These are phyloP conservation scores for Blastomussa wellsi DNA, from an alignment of 92 coral and sea anemone species.

Conservation along the genomic window DNA sequence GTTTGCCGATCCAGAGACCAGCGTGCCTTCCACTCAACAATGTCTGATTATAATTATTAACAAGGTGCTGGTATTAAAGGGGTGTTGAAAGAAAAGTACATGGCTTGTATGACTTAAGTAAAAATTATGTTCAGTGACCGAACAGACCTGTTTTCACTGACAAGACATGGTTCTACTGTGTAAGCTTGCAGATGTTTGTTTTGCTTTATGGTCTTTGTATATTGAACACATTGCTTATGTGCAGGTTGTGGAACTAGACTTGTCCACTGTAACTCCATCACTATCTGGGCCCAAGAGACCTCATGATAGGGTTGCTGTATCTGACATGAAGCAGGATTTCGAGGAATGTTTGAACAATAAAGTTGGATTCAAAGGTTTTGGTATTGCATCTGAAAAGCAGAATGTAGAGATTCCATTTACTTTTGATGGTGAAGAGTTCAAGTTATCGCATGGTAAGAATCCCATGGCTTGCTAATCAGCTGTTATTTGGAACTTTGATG, in stretches of 20 bases:
- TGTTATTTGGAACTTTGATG: not conserved
- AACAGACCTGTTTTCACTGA: too few species aligned
- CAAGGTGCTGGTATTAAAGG: too few species aligned
- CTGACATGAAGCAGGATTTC: constrained; percentile 89
- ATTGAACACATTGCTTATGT: not conserved
- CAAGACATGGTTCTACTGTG: not conserved
- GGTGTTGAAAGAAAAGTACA: too few species aligned
- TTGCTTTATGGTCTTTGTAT: not conserved
- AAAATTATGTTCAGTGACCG: too few species aligned
- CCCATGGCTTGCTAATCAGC: not conserved
- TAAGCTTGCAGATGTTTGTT: not conserved
- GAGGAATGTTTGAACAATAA: constrained; percentile 79
- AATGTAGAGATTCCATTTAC: constrained; percentile 64
- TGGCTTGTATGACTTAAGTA: too few species aligned
- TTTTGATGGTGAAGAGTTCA: constrained; percentile 75
- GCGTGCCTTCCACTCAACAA: too few species aligned
- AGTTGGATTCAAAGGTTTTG: constrained; percentile 98
- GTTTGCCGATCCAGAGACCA: too few species aligned
- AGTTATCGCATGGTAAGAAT: constrained; percentile 80
- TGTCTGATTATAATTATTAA: too few species aligned
- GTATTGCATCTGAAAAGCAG: constrained; percentile 81
- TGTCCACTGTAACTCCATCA: constrained; percentile 86
- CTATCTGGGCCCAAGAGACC: constrained; percentile 98
- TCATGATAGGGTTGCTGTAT: constrained; percentile 88
- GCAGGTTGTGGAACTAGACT: constrained; percentile 87